Evolutionary conservation across 2,888 invertebrate genomes (phyloP).

Genomic region (Bedellia somnulentella): DNA sequence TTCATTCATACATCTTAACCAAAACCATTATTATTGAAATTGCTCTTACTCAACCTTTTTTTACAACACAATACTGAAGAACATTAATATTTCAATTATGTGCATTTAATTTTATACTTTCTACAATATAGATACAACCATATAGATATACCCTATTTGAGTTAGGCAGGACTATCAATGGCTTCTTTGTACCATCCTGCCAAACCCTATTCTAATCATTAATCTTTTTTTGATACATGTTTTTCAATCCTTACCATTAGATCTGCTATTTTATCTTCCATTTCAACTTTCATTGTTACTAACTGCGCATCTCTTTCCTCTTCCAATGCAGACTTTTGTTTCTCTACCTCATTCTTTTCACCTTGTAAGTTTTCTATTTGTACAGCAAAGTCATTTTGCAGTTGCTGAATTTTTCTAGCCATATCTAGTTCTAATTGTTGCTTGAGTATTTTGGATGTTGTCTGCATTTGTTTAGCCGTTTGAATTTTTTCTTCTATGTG

Average conservation of each 20-base stretch:
- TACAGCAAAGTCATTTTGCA: slow-evolving; percentile 36
- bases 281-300: slow-evolving; percentile 24
- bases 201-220: too few relatives aligned
- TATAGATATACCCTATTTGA: too few relatives aligned
- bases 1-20: too few relatives aligned
- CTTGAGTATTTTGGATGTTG: slow-evolving; percentile 33
- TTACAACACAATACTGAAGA: too few relatives aligned
- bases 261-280: slow-evolving; percentile 32
- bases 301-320: slow-evolving; percentile 42
- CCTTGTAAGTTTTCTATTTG: slow-evolving; percentile 50
- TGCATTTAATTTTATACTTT: too few relatives aligned
- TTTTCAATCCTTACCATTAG: slow-evolving; percentile 23
- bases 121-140: too few relatives aligned
- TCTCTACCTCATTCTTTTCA: slow-evolving; percentile 46
- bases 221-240: too few relatives aligned
- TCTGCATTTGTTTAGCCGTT: slow-evolving; percentile 37
- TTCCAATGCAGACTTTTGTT: slow-evolving; percentile 37
- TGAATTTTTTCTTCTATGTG: slow-evolving; percentile 43
- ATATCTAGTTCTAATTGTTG: slow-evolving; percentile 41
- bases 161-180: too few relatives aligned
- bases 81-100: too few relatives aligned
- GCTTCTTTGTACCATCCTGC: too few relatives aligned
- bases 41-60: too few relatives aligned
- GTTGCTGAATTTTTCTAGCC: slow-evolving; percentile 39
- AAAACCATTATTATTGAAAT: too few relatives aligned